Percentiles rank a stretch among this genome's conserved stretches.
phyloP scores from a whole-genome alignment of 2,113 vertebrate genomes.

The Hypanus sabinus region DNA sequence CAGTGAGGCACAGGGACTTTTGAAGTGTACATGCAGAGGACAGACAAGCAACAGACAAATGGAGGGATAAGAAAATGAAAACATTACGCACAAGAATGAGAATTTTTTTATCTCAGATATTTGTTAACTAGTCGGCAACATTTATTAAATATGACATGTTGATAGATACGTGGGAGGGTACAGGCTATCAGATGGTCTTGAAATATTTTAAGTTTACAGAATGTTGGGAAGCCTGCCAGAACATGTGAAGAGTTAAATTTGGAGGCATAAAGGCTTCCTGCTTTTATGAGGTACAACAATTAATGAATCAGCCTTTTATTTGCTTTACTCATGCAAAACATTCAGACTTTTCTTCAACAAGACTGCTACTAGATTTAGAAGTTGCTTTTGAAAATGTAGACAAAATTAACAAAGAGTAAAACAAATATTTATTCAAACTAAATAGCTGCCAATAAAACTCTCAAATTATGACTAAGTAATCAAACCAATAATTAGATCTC shows the following conservation, averaged over 20 bases:
- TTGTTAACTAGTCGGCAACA: background rate
- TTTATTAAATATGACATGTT: background rate
- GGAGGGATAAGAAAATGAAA: background rate
- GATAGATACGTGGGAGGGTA: background rate
- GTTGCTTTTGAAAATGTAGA: background rate
- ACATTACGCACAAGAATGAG: background rate
- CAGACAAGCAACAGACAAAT: background rate
- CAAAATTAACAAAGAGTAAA: background rate
- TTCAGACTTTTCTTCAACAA: background rate
- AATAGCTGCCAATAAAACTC: background rate
- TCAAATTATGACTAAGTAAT: background rate
- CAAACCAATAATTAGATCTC: background rate
- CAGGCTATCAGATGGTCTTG: background rate
- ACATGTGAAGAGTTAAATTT: background rate
- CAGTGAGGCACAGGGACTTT: background rate
- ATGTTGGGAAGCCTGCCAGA: background rate
- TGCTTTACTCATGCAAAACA: background rate
- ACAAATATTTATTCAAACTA: background rate
- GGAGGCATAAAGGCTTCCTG: background rate
- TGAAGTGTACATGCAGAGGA: background rate
- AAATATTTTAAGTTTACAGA: background rate
- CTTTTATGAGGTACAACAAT: background rate
- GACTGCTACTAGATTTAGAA: background rate
- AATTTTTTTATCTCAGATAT: background rate
- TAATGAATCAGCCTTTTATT: background rate